Conservation (phyloP, 2,888 invertebrate genomes). For the Heliconius charithonia region DNA sequence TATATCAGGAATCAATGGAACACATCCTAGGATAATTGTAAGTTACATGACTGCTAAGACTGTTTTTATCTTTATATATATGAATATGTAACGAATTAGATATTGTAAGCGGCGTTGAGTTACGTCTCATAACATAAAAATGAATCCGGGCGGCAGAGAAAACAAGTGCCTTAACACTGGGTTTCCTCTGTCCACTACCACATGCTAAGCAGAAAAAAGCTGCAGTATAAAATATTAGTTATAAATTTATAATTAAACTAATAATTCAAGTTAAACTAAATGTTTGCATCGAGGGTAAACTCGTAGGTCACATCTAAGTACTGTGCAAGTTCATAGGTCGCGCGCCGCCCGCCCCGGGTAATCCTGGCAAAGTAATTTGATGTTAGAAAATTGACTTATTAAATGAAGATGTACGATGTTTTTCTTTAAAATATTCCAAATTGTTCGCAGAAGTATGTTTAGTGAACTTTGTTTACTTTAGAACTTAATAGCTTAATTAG, state of each 20-base stretch:
- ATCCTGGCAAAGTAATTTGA: constrained; percentile 9
- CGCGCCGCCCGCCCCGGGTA: not conserved
- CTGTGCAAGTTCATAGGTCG: constrained; percentile 7
- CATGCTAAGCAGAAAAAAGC: too few species aligned
- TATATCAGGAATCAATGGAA: constrained; percentile 38
- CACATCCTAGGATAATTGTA: constrained; percentile 45
- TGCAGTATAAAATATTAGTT: not conserved
- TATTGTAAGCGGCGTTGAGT: not conserved
- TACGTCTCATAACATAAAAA: not conserved
- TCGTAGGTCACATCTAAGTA: constrained; percentile 19
- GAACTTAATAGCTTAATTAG: too few species aligned
- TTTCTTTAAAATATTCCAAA: constrained; percentile 3
- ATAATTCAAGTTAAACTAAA: constrained; percentile 1
- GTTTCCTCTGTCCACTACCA: not conserved
- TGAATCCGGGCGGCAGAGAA: not conserved
- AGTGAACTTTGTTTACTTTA: not conserved
- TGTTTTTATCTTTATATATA: too few species aligned
- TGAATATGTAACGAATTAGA: not conserved
- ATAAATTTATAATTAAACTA: not conserved
- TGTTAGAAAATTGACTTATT: constrained; percentile 18
- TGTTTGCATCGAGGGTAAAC: not conserved
- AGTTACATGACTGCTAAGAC: not conserved
- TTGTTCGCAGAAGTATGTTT: not conserved
- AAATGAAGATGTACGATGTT: constrained; percentile 16
- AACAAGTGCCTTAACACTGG: not conserved